Evolutionary conservation across 2,113 vertebrate genomes (phyloP), one percentile per base, ranked within the genome.

Genomic region (Sorex araneus): DNA sequence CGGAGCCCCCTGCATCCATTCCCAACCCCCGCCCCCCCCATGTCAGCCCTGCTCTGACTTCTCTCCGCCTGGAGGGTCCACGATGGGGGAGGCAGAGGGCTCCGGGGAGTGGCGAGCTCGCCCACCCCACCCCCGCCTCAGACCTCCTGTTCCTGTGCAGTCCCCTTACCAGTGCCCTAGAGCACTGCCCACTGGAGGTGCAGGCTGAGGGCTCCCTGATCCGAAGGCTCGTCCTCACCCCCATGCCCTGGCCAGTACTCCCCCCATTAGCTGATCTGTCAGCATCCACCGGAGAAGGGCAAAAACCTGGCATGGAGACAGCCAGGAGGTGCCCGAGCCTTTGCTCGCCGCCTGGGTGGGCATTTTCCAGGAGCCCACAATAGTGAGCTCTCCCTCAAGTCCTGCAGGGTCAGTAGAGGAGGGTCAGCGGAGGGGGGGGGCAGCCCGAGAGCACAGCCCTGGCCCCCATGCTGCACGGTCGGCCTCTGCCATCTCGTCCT

Each of bases 211-310:
- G n/a, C 27, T 11, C 34, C 21, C 6, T 28, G 30, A 60, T 32
- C n/a, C 64, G 92, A 57, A n/a, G 0, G 28, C 5, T 78, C 25
- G 91, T 60, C 70, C 78, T 84, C 9, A 40, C 34, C 70, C 67
- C 70, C 34, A 83, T 66, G 69, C 18, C 71, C 63, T 28, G 64
- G 64, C 27, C 92, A 91, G 63, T 90, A 82, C 87, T 28, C 27
- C 64, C 32, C 66, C 28, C 28, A 34, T 40, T 81, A 25, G 50
- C 43, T 60, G 40, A 8, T 74, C 57, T 81, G 70, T 40, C 16
- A 34, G 50, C 30, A 36, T 28, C 77, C 2, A 70, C 19, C 28
- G 25, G 78, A 66, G 23, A 25, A 92, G 67, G 70, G 15, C 36
- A 34, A 34, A 78, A 27, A 18, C 50, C 36, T 25, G 8, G 23